These are phyloP conservation scores for Prochilodus magdalenae DNA, from an alignment of 2,113 vertebrate genomes.

Conservation along the genomic window DNA sequence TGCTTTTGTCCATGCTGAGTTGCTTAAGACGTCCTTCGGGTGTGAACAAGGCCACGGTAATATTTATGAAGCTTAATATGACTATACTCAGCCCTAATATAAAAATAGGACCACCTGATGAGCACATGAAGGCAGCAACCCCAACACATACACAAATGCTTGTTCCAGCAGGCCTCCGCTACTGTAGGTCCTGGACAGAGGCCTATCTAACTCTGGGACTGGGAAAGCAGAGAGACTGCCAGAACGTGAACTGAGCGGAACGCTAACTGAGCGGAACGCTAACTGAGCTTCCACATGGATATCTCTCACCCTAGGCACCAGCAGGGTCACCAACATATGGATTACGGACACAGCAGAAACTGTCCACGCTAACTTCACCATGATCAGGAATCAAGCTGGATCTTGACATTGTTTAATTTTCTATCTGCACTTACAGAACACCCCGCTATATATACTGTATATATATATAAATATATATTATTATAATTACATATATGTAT, in stretches of 20 bases:
- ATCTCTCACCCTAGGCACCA: neutral
- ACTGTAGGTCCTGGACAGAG: no score
- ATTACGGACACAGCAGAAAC: neutral
- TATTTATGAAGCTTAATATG: no score
- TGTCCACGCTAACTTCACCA: neutral
- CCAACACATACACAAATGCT: slow-evolving; percentile 1
- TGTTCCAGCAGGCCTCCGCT: neutral
- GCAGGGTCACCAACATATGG: no score
- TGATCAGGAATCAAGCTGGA: slow-evolving; percentile 79
- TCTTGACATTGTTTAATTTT: slow-evolving; percentile 73
- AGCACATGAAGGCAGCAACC: neutral
- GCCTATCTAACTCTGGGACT: neutral
- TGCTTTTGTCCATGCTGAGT: no score
- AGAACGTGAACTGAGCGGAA: neutral
- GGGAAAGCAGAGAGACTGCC: neutral
- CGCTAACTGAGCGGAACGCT: no score
- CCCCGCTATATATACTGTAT: slow-evolving; percentile 31
- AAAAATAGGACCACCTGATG: neutral
- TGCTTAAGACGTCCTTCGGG: no score
- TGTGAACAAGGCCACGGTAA: no score
- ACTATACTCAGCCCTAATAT: no score
- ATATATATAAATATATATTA: slow-evolving; percentile 22
- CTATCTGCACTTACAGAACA: slow-evolving; percentile 61
- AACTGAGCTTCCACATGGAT: neutral
- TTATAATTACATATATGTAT: slow-evolving; percentile 20